These are phyloP conservation scores for Myotis planiceps DNA, from an alignment of 2,797 vertebrate genomes.

Conservation along the genomic window DNA sequence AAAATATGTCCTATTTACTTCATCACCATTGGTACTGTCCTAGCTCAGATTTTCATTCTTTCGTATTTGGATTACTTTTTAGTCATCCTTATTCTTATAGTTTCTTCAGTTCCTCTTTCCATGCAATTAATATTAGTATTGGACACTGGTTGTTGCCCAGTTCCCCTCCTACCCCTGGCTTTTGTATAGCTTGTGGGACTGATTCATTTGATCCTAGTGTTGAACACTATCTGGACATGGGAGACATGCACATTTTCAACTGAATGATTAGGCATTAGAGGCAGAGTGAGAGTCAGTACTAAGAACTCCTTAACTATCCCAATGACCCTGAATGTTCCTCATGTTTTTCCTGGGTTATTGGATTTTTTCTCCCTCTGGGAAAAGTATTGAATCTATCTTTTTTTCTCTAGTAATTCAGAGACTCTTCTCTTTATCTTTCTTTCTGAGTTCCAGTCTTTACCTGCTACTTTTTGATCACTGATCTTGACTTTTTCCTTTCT, in stretches of 20 bases:
- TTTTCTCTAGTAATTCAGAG: neutral
- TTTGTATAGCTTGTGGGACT: neutral
- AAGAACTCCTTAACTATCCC: neutral
- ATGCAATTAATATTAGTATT: constrained; percentile 31
- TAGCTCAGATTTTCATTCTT: neutral
- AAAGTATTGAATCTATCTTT: neutral
- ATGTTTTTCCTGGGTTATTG: neutral
- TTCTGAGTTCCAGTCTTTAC: neutral
- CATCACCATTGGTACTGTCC: neutral
- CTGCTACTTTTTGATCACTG: neutral
- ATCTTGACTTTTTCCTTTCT: neutral
- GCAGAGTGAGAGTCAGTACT: neutral
- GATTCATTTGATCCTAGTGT: neutral
- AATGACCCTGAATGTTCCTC: neutral
- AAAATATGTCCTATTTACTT: neutral
- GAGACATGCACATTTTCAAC: neutral
- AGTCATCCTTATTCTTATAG: neutral
- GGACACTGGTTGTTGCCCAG: neutral
- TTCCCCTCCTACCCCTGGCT: neutral
- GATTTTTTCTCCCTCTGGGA: neutral
- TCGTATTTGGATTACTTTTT: neutral
- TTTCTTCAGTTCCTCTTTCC: neutral
- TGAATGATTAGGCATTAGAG: neutral
- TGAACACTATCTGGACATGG: neutral
- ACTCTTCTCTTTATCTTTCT: neutral